Conservation (phyloP, 2,888 invertebrate species). For the Pollenia angustigena region DNA sequence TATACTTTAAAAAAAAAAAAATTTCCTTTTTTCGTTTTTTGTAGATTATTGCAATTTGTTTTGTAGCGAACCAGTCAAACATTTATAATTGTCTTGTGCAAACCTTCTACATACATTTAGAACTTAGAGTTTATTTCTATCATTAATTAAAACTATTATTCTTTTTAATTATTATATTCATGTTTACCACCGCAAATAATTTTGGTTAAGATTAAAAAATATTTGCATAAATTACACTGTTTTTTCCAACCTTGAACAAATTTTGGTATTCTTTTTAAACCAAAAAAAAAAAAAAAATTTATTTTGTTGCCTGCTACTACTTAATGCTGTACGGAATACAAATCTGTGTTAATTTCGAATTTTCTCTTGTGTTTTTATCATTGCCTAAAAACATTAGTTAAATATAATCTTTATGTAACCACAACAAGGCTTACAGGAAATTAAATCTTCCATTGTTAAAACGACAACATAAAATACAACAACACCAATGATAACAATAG, state of each 20-base stretch:
- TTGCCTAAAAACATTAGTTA: conserved; percentile 45
- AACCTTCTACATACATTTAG: too few species aligned
- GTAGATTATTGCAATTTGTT: too few species aligned
- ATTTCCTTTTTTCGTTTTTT: too few species aligned
- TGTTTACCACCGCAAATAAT: not conserved
- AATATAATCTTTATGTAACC: conserved; percentile 57
- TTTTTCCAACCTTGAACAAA: conserved; percentile 33
- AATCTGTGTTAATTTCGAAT: conserved; percentile 51
- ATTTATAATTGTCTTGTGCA: too few species aligned
- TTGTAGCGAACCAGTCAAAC: too few species aligned
- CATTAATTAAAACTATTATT: too few species aligned
- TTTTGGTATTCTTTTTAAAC: not conserved
- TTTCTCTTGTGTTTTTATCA: conserved; percentile 14
- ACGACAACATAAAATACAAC: conserved; percentile 61
- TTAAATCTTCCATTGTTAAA: conserved; percentile 71
- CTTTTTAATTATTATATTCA: not conserved
- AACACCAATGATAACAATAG: conserved; percentile 73
- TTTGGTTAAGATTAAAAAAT: not conserved
- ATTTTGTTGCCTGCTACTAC: not conserved
- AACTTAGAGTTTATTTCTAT: too few species aligned
- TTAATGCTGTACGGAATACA: conserved; percentile 6
- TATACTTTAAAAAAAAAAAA: too few species aligned
- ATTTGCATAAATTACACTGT: conserved; percentile 10
- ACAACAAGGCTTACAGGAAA: conserved; percentile 72
- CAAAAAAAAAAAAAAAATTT: conserved; percentile 15